Conservation (phyloP, 2,797 vertebrate species). For the Ispidina picta region DNA sequence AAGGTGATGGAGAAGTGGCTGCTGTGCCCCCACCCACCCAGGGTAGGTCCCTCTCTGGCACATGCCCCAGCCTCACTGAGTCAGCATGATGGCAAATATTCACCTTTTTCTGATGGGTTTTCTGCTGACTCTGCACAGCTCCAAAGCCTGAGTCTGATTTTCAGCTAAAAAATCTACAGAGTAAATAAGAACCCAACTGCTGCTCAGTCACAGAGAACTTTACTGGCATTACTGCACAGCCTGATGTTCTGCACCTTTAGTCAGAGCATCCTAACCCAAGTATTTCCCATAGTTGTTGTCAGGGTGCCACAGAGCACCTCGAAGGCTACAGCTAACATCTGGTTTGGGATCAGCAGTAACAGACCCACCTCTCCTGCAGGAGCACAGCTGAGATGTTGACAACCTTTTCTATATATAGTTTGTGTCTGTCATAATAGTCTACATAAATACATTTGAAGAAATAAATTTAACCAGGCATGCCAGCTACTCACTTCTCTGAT, state of each 20-base stretch:
- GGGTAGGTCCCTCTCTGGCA: not conserved
- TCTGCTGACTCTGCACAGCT: not conserved
- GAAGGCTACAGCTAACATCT: not conserved
- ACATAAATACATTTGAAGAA: conserved; percentile 15
- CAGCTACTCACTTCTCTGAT: not conserved
- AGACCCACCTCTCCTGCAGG: not conserved
- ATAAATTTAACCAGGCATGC: not conserved
- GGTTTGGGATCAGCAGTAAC: not conserved
- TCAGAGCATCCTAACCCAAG: not conserved
- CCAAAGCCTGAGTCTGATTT: not conserved
- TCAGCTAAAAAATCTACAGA: not conserved
- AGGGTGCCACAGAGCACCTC: not conserved
- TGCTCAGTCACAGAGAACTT: not conserved
- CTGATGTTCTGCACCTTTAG: not conserved
- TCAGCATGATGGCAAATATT: not conserved
- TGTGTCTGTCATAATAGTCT: not conserved
- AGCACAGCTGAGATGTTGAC: not conserved
- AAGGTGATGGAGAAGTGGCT: not conserved
- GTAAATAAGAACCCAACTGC: not conserved
- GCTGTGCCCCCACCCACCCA: not conserved
- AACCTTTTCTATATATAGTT: conserved; percentile 11
- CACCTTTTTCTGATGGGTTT: not conserved
- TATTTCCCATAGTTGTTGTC: not conserved
- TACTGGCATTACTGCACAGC: not conserved
- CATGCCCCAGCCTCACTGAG: not conserved